phyloP scores from a whole-genome alignment of 2,113 vertebrate species.

The Microcebus jonahi region DNA sequence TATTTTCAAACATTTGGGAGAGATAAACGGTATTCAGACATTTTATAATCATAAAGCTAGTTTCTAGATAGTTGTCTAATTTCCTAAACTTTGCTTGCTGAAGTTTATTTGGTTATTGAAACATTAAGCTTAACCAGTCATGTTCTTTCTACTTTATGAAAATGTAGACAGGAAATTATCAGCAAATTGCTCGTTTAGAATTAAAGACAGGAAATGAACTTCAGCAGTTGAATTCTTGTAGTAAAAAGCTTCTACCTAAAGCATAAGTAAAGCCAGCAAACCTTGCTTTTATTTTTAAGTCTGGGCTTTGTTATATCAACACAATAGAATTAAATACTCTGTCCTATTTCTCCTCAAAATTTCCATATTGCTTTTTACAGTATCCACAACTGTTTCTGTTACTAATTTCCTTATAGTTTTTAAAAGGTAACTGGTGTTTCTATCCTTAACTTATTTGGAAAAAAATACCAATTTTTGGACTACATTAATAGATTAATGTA shows the following conservation, averaged over 20 bases:
- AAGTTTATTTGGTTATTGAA: constrained; percentile 84
- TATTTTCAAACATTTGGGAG: constrained; percentile 80
- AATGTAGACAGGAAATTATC: constrained; percentile 84
- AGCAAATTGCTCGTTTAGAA: constrained; percentile 83
- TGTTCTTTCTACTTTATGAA: constrained; percentile 84
- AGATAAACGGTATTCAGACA: constrained; percentile 79
- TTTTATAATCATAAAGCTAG: constrained; percentile 76
- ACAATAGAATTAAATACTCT: constrained; percentile 70
- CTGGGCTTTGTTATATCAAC: constrained; percentile 72
- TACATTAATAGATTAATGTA: constrained; percentile 30
- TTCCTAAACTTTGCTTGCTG: constrained; percentile 82
- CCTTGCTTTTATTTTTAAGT: constrained; percentile 74
- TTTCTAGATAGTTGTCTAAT: constrained; percentile 79
- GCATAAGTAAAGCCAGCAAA: constrained; percentile 80
- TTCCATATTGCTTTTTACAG: constrained; percentile 55
- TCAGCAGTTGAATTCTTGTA: constrained; percentile 81
- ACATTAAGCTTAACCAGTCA: constrained; percentile 78
- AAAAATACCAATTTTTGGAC: constrained; percentile 58
- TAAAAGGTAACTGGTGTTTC: constrained; percentile 36
- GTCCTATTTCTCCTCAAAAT: constrained; percentile 52
- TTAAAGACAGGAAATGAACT: constrained; percentile 85
- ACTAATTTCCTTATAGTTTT: constrained; percentile 59
- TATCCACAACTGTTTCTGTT: constrained; percentile 58
- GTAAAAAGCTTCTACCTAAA: constrained; percentile 83
- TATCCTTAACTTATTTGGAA: constrained; percentile 40